Conservation (phyloP, 1,140 invertebrate genomes). For the Stegodyphus mimosarum region DNA sequence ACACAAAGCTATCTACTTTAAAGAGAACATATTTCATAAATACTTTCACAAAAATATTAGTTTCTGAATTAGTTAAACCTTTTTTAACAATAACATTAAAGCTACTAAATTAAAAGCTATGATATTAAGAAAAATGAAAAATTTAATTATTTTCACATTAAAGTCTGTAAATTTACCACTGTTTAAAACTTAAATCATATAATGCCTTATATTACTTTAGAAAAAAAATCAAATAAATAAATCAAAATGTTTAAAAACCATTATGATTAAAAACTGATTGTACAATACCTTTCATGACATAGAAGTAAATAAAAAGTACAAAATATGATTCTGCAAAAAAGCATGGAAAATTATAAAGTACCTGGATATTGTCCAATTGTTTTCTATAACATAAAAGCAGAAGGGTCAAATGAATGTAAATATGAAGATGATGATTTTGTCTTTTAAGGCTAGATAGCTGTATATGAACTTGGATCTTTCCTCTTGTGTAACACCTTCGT, state of each 20-base stretch:
- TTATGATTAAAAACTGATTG: neutral
- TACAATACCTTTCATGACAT: neutral
- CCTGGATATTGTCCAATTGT: slow-evolving; percentile 13
- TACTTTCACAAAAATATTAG: neutral
- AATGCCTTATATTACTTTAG: neutral
- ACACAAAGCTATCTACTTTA: too few species aligned
- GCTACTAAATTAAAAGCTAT: neutral
- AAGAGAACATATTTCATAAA: neutral
- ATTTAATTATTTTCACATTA: too few species aligned
- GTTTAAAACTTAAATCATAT: neutral
- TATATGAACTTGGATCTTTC: slow-evolving; percentile 3
- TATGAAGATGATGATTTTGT: slow-evolving; percentile 13
- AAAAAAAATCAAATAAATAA: neutral
- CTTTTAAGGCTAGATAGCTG: slow-evolving; percentile 2
- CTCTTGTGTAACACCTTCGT: slow-evolving; percentile 15
- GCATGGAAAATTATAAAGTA: neutral
- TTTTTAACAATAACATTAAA: neutral
- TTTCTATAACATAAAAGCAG: slow-evolving; percentile 22
- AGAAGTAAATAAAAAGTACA: neutral
- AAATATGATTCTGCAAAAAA: too few species aligned
- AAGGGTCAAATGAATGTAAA: slow-evolving; percentile 22
- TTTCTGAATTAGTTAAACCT: neutral
- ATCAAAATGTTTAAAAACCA: neutral
- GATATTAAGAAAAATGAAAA: too few species aligned
- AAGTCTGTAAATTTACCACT: too few species aligned